Base-by-base conservation (phyloP, 2,888 invertebrate genomes). In the Drosophila dives region DNA sequence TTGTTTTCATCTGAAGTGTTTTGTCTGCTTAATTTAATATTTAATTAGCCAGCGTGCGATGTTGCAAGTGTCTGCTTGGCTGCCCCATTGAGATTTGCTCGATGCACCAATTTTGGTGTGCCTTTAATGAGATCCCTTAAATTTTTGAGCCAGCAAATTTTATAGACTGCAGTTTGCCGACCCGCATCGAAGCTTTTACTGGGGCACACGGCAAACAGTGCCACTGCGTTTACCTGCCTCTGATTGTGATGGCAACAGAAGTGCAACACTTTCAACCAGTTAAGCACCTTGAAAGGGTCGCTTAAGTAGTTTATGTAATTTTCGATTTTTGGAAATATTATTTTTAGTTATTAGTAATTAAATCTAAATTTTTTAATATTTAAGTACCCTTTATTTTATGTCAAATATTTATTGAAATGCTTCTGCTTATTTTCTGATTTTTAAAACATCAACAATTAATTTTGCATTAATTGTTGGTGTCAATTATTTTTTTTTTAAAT, bases 21-120 rank as follows among this genome's bases (percentile, higher is more conserved):
- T 85, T 85, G 86, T 81, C 86, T 67, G 77, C 79, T 75, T 83
- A 87, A 80, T 85, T 88, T 85, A 85, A 85, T 23, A 23, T 23
- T 23, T 23, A 23, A 23, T 85, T 85, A 86, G 83, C 75, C 63
- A 69, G 67, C 68, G 62, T 49, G 45, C 71, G 72, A 42, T 53
- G 66, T 72, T 72, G 29, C 75, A 70, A 64, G 48, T 74, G 65
- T 59, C 73, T 77, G 65, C 66, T 29, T 36, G 29, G 45, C 51
- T 20, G n/a, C 40, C 50, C 36, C 38, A 3, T 40, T 26, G n/a
- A 17, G 45, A 12, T 26, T 45, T 32, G 23, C 23, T 32, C 40
- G 20, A 11, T 11, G 6, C 40, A 12, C 36, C 51, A 23, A 55
- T 63, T 63, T 65, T 49, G 26, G 54, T 26, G 59, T 56, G 38